phyloP scores from a whole-genome alignment of 2,797 vertebrate species.

The Anniella stebbinsi region DNA sequence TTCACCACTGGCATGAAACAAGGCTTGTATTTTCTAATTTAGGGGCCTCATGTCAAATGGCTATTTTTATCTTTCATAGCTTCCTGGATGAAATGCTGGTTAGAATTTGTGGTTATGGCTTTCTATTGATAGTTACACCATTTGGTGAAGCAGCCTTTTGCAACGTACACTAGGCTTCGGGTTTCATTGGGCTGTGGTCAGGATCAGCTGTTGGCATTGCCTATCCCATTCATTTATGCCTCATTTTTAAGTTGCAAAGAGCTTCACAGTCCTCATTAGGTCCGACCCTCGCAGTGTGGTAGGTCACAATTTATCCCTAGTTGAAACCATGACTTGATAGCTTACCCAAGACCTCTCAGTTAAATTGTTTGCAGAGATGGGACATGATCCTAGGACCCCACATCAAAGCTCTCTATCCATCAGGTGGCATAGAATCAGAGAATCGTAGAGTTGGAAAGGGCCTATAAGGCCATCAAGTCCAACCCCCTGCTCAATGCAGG shows the following conservation, averaged over 20 bases:
- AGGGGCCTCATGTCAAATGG: background rate
- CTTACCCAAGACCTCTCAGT: background rate
- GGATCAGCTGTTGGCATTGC: background rate
- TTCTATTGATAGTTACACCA: accelerated
- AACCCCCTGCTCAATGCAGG: too few species aligned
- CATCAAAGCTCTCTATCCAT: background rate
- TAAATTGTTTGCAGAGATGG: background rate
- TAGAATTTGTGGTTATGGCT: background rate
- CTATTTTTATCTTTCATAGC: background rate
- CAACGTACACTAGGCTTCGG: background rate
- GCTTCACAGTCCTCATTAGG: background rate
- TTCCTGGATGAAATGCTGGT: background rate
- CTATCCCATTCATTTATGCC: background rate
- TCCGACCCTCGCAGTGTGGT: background rate
- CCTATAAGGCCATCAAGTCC: too few species aligned
- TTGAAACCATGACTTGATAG: background rate
- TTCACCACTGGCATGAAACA: background rate
- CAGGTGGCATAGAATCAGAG: too few species aligned
- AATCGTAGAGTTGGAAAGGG: too few species aligned
- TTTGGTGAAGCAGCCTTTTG: background rate
- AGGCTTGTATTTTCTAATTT: background rate
- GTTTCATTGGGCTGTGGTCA: background rate
- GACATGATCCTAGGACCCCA: background rate
- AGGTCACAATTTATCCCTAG: background rate
- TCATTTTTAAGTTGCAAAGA: background rate